A percentile compares a stretch with the other conserved stretches of the same genome.
Evolutionary conservation across 2,113 vertebrate genomes (phyloP).

Genomic region (Sinocyclocheilus anshuiensis): DNA sequence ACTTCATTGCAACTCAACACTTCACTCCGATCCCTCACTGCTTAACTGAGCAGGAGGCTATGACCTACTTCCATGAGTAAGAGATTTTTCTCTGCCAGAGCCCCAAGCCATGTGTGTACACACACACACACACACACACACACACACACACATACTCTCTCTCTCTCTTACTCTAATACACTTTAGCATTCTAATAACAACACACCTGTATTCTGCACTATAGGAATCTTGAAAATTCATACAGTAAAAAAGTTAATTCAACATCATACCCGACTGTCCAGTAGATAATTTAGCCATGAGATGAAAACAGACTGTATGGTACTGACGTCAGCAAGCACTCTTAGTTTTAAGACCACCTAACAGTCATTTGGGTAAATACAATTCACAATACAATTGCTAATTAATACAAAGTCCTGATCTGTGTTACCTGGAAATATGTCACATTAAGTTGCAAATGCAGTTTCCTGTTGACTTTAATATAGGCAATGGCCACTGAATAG

Average conservation of each 20-base stretch:
- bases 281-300: not conserved
- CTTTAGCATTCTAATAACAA: not conserved
- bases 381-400: not conserved
- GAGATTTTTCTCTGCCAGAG: constrained; percentile 69
- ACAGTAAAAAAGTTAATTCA: too few relatives aligned
- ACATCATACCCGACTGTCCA: not conserved
- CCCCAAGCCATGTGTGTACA: constrained; percentile 33
- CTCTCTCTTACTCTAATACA: not conserved
- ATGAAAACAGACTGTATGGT: not conserved
- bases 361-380: not conserved
- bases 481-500: not conserved
- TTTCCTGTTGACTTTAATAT: not conserved
- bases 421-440: not conserved
- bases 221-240: not conserved
- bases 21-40: constrained; percentile 62
- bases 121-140: constrained; percentile 48
- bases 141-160: not conserved
- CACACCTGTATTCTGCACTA: not conserved
- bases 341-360: not conserved
- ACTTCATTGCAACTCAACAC: constrained; percentile 63
- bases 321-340: not conserved
- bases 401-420: not conserved
- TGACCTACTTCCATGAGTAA: constrained; percentile 80
- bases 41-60: constrained; percentile 60
- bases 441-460: not conserved